These are phyloP conservation scores for Chelmon rostratus DNA, from an alignment of 2,797 vertebrate species.

Conservation along the genomic window DNA sequence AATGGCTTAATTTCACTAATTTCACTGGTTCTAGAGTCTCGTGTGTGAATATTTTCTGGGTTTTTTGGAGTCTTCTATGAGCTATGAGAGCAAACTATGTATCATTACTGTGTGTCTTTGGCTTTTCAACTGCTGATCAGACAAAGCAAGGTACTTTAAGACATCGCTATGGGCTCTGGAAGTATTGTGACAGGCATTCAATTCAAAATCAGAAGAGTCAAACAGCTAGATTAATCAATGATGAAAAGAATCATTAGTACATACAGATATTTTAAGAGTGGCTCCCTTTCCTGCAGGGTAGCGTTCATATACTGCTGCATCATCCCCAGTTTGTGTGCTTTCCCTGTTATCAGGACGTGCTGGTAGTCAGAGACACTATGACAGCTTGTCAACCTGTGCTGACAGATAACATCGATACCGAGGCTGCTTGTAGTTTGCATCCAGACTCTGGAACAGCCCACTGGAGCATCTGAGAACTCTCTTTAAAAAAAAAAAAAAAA, in stretches of 20 bases:
- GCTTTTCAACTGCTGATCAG: neutral
- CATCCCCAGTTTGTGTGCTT: slow-evolving; percentile 32
- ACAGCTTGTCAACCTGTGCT: slow-evolving; percentile 71
- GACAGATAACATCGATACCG: slow-evolving; percentile 64
- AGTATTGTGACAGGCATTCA: neutral
- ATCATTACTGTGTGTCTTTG: neutral
- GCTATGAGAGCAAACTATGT: neutral
- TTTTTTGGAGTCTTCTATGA: neutral
- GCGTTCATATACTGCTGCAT: slow-evolving; percentile 34
- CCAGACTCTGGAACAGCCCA: slow-evolving; percentile 50
- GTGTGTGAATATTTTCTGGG: neutral
- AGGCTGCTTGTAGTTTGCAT: slow-evolving; percentile 56
- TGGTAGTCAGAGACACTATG: slow-evolving; percentile 55
- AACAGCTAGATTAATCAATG: neutral
- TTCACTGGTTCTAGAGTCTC: neutral
- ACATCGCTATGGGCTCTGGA: no score
- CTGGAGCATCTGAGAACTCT: slow-evolving; percentile 33
- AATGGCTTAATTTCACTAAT: neutral
- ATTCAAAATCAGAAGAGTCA: neutral
- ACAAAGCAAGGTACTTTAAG: neutral
- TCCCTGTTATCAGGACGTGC: slow-evolving; percentile 48
- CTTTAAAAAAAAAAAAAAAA: no score
- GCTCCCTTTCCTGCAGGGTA: slow-evolving; percentile 23
- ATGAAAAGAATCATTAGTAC: neutral
- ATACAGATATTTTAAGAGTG: neutral